A percentile compares a stretch with the other conserved stretches of the same genome.
These are phyloP conservation scores for Acleris cristana DNA, from an alignment of 2,888 invertebrate genomes.

Conservation along the genomic window DNA sequence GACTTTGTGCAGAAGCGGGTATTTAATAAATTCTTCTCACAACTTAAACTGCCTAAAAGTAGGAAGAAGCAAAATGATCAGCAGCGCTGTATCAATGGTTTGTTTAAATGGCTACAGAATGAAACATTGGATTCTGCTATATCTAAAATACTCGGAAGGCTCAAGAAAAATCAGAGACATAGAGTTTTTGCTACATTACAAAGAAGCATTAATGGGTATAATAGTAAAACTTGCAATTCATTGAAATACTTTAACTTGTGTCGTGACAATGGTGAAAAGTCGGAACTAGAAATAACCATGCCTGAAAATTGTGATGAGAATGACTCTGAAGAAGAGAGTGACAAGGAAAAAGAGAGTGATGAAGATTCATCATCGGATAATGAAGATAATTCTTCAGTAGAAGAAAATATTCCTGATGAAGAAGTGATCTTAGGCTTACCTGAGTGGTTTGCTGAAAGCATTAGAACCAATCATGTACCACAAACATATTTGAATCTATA, in stretches of 20 bases:
- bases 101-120: constrained; percentile 90
- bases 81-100: constrained; percentile 87
- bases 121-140: constrained; percentile 88
- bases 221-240: constrained; percentile 82
- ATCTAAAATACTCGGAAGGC: constrained; percentile 85
- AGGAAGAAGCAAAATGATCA: constrained; percentile 82
- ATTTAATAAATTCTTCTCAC: constrained; percentile 88
- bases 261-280: constrained; percentile 40
- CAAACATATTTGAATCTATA: constrained; percentile 87
- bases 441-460: constrained; percentile 86
- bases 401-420: constrained; percentile 45
- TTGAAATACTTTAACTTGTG: constrained; percentile 82
- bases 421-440: constrained; percentile 68
- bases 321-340: constrained; percentile 46
- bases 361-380: constrained; percentile 40
- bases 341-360: constrained; percentile 39
- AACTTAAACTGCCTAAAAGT: constrained; percentile 84
- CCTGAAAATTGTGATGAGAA: constrained; percentile 46
- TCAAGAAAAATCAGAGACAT: constrained; percentile 82
- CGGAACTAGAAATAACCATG: constrained; percentile 39
- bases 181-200: constrained; percentile 84
- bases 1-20: constrained; percentile 90
- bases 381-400: constrained; percentile 42
- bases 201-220: constrained; percentile 86
- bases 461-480: constrained; percentile 85